Base-by-base conservation (phyloP, 1,140 invertebrate species). In the Calliopsis andreniformis region DNA sequence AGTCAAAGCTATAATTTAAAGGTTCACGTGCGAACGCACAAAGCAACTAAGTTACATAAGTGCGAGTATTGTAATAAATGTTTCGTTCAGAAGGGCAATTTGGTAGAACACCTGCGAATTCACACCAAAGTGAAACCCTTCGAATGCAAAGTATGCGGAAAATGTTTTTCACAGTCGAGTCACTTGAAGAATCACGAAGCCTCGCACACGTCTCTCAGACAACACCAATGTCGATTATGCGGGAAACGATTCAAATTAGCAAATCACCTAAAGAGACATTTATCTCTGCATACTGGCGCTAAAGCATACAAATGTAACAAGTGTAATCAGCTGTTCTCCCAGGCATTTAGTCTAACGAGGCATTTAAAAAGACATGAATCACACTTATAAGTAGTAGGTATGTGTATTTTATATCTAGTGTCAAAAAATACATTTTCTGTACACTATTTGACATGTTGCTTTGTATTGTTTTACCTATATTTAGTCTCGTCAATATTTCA, bases 111-210 rank as follows among this genome's bases (percentile, higher is more conserved):
- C 80, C 72, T 91, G 67, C 89, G 92, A 82, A 92, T 91, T 51
- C 93, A 94, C 53, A 93, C 92, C 0, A 93, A 92, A 73, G 82
- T 92, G 10, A 93, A 93, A 67, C 93, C 93, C 0, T 93, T 90
- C 69, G 87, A 90, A 18, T 94, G 93, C 78, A 87, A 91, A 80
- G 72, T 87, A 0, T 94, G 92, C 76, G 88, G 86, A 2, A 93
- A 92, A 80, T 86, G 80, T 43, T 93, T 92, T 61, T 83, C 89
- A 0, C 90, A 92, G 64, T 90, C 89, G 23, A 89, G 89, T 75
- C 90, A 92, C 73, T 78, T 93, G 30, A 92, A 92, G 68, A 90
- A 82, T 43, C 93, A 93, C 39, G 84, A 90, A 70, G 81, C 75
- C 0, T 89, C 88, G 6, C 93, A 93, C 63, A 82, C 89, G 8